Evolutionary conservation across 2,113 vertebrate genomes (phyloP).

Genomic region (Thymallus thymallus): DNA sequence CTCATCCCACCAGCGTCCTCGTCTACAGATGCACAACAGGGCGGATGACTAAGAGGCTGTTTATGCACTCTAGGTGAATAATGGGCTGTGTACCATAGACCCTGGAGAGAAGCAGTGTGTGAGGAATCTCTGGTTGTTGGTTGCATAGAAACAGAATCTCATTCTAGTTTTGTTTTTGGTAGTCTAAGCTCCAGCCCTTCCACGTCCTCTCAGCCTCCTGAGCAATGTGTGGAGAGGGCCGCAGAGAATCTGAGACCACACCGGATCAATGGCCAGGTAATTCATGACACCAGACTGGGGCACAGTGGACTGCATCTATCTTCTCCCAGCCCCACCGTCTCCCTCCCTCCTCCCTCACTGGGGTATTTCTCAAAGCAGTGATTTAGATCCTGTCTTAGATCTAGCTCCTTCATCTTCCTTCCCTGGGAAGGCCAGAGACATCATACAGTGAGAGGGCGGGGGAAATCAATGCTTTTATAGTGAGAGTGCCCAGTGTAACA

Average conservation of each 20-base stretch:
- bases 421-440: constrained; percentile 2
- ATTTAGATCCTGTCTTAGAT: constrained; percentile 50
- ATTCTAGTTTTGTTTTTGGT: too few relatives aligned
- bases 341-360: constrained; percentile 33
- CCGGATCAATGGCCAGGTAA: constrained; percentile 70
- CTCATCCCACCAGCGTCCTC: too few relatives aligned
- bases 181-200: too few relatives aligned
- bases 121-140: constrained; percentile 32
- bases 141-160: not conserved
- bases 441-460: too few relatives aligned
- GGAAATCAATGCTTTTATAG: too few relatives aligned
- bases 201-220: not conserved
- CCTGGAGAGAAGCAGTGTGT: constrained; percentile 27
- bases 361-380: constrained; percentile 2
- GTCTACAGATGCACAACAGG: too few relatives aligned
- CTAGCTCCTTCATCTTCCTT: constrained; percentile 18
- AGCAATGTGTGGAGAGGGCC: constrained; percentile 38
- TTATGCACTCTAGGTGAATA: not conserved
- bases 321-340: constrained; percentile 21
- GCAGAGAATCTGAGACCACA: not conserved
- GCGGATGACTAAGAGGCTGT: not conserved
- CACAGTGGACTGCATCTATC: constrained; percentile 57
- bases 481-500: too few relatives aligned
- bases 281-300: constrained; percentile 59
- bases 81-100: constrained; percentile 10